phyloP scores from a whole-genome alignment of 2,797 vertebrate genomes.

The Artibeus jamaicensis region DNA sequence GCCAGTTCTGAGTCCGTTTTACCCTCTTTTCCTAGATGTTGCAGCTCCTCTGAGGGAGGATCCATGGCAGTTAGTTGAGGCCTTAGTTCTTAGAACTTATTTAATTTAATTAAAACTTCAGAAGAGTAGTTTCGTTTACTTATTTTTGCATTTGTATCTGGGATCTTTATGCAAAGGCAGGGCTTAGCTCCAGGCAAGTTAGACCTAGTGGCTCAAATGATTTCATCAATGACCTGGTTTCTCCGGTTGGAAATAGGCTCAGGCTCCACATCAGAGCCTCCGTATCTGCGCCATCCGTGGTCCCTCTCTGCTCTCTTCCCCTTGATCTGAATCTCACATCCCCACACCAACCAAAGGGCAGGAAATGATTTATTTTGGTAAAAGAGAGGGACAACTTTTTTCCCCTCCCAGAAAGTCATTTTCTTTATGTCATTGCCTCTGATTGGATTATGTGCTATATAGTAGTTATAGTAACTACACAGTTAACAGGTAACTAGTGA shows the following conservation, averaged over 20 bases:
- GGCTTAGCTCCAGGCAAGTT: neutral
- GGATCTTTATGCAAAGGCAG: neutral
- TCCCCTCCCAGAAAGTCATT: neutral
- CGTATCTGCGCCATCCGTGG: fast-evolving
- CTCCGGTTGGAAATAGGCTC: neutral
- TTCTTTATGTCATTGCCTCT: neutral
- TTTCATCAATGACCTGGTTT: neutral
- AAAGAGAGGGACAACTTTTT: neutral
- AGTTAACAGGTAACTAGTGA: neutral
- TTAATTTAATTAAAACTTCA: conserved; percentile 10
- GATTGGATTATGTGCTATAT: neutral
- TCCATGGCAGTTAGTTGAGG: neutral
- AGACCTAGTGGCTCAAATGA: neutral
- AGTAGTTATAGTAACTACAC: neutral
- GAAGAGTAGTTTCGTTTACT: neutral
- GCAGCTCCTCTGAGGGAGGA: neutral
- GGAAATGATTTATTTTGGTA: neutral
- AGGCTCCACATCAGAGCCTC: neutral
- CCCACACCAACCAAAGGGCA: neutral
- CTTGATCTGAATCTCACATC: neutral
- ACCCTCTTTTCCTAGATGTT: neutral
- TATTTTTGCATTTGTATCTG: neutral
- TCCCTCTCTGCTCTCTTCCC: neutral
- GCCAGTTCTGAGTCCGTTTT: neutral
- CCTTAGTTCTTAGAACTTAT: neutral